Conservation (phyloP, 1,140 invertebrate genomes). For the Cydia pomonella region DNA sequence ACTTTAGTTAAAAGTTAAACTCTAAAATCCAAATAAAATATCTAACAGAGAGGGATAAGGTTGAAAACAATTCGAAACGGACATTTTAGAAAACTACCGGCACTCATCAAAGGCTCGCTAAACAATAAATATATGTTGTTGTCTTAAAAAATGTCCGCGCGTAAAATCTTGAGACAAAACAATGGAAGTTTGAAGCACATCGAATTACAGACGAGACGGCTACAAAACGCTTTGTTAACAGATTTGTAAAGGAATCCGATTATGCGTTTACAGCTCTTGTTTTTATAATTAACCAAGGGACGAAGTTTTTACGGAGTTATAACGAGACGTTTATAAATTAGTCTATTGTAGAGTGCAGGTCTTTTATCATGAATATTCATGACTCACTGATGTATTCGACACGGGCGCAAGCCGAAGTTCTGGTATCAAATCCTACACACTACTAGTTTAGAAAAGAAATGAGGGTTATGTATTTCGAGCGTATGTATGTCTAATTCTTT, state of each 20-base stretch:
- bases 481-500: no score
- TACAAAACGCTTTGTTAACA: slow-evolving; percentile 26
- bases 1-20: no score
- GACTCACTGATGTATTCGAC: no score
- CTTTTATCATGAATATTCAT: no score
- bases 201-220: slow-evolving; percentile 30
- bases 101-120: not conserved
- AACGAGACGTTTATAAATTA: slow-evolving; percentile 11
- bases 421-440: no score
- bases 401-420: no score
- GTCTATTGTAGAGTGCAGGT: not conserved
- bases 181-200: slow-evolving; percentile 28
- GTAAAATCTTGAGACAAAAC: slow-evolving; percentile 29
- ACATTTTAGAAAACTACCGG: slow-evolving; percentile 23
- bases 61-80: not conserved
- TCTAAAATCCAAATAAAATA: no score
- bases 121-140: slow-evolving; percentile 16
- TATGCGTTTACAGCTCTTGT: not conserved
- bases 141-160: slow-evolving; percentile 19
- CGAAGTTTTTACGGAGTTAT: slow-evolving; percentile 1
- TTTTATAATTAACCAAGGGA: slow-evolving; percentile 12
- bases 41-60: no score
- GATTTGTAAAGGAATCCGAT: slow-evolving; percentile 20
- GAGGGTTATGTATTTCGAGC: no score
- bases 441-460: no score